Evolutionary conservation across 2,797 vertebrate species (phyloP).

Genomic region (Notoglanidium macrostoma): DNA sequence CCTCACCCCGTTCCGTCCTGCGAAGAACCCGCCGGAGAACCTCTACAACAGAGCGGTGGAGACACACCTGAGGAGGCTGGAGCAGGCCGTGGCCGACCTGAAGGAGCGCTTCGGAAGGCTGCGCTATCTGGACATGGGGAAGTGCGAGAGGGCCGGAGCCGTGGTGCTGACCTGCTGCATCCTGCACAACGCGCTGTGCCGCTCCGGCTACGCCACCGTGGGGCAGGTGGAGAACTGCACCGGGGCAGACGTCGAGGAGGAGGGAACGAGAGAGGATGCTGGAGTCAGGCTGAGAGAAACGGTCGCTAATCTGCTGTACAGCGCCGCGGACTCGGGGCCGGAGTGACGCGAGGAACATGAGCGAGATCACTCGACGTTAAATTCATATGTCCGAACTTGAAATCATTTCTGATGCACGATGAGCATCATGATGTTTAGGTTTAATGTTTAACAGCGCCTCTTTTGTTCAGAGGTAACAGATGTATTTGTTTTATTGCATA

Average conservation of each 20-base stretch:
- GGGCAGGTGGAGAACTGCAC: slow-evolving; percentile 57
- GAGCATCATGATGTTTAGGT: not conserved
- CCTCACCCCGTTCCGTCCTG: slow-evolving; percentile 66
- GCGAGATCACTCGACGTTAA: not conserved
- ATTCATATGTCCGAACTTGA: no score
- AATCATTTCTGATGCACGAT: not conserved
- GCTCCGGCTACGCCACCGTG: slow-evolving; percentile 61
- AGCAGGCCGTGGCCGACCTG: slow-evolving; percentile 66
- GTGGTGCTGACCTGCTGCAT: slow-evolving; percentile 72
- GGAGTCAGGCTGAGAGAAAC: slow-evolving; percentile 65
- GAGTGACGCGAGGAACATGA: not conserved
- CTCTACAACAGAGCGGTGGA: slow-evolving; percentile 70
- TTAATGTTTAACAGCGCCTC: accelerated
- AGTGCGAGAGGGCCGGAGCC: slow-evolving; percentile 66
- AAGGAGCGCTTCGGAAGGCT: slow-evolving; percentile 72
- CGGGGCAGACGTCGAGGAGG: not conserved
- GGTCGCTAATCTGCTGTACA: slow-evolving; percentile 64
- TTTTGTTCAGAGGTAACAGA: not conserved
- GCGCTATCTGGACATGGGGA: slow-evolving; percentile 72
- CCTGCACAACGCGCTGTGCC: slow-evolving; percentile 73
- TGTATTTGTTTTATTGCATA: not conserved
- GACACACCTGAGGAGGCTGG: slow-evolving; percentile 64
- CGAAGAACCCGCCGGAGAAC: slow-evolving; percentile 62
- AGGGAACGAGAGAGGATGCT: slow-evolving; percentile 57
- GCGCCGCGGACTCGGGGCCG: slow-evolving; percentile 49